A percentile compares a stretch with the other conserved stretches of the same genome.
Evolutionary conservation across 2,797 vertebrate species (phyloP).

Genomic region (Sebastes goodei): DNA sequence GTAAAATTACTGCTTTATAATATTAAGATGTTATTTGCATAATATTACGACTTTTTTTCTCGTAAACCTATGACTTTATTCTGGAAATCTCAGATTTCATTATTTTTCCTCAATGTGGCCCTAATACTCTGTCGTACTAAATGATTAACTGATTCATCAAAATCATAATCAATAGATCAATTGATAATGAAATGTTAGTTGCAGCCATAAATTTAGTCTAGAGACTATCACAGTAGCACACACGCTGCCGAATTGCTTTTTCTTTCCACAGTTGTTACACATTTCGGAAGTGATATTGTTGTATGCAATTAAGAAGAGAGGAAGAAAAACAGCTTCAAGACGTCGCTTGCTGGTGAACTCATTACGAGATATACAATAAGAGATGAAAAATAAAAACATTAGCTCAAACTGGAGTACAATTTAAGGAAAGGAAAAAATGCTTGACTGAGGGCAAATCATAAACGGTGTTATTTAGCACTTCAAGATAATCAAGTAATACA

Average conservation of each 20-base stretch:
- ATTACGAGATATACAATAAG: neutral
- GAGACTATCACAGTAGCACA: neutral
- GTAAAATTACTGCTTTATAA: too few species aligned
- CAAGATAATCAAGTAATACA: slow-evolving; percentile 36
- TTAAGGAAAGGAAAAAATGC: neutral
- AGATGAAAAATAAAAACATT: neutral
- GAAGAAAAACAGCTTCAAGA: neutral
- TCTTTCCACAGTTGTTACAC: neutral
- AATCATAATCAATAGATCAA: neutral
- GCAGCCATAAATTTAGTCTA: neutral
- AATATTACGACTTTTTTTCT: too few species aligned
- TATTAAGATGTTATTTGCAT: too few species aligned
- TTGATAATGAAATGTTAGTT: neutral
- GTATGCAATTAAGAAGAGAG: neutral
- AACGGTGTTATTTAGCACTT: slow-evolving; percentile 42
- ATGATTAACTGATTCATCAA: neutral
- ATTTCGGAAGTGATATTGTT: neutral
- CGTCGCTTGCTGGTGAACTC: neutral
- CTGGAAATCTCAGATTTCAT: too few species aligned
- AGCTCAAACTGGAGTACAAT: neutral
- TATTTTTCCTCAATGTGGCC: too few species aligned
- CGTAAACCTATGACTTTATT: too few species aligned
- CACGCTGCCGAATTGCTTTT: neutral
- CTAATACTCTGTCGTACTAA: too few species aligned
- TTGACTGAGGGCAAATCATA: neutral